Percentiles rank a stretch among this genome's conserved stretches.
Evolutionary conservation across 2,113 vertebrate genomes (phyloP).

Genomic region (Platichthys flesus): DNA sequence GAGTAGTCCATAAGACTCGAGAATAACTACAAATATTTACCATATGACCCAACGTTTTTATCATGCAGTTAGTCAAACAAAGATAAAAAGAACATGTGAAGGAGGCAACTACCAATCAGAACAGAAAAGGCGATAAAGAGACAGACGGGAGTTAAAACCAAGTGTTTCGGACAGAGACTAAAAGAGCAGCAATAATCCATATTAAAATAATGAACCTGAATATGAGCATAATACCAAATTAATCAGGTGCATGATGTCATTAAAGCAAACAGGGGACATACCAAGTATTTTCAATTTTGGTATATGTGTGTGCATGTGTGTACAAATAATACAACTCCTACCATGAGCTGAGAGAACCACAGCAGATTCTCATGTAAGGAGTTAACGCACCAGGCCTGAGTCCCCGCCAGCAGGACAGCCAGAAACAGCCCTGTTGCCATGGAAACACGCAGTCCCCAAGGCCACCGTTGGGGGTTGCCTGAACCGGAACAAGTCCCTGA

Average conservation of each 20-base stretch:
- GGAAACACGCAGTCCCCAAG: constrained; percentile 71
- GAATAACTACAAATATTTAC: too few species aligned
- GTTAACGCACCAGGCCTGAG: constrained; percentile 75
- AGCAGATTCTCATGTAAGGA: constrained; percentile 80
- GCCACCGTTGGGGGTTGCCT: constrained; percentile 28
- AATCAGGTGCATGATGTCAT: not conserved
- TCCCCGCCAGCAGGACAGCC: constrained; percentile 60
- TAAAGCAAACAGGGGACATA: not conserved
- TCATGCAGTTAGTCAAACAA: too few species aligned
- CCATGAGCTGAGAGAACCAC: constrained; percentile 82
- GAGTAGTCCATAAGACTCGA: too few species aligned
- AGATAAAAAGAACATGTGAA: too few species aligned
- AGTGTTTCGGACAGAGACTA: too few species aligned
- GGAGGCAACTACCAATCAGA: too few species aligned
- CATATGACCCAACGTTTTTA: too few species aligned
- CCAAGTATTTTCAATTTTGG: not conserved
- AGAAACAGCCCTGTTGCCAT: constrained; percentile 69
- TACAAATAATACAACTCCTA: constrained; percentile 43
- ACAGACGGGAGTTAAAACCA: too few species aligned
- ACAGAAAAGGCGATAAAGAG: too few species aligned
- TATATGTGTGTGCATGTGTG: not conserved
- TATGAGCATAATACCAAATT: not conserved
- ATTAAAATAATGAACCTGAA: not conserved
- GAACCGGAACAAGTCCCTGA: constrained; percentile 44
- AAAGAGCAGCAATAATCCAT: too few species aligned